Evolutionary conservation across 2,888 invertebrate genomes (phyloP).

Genomic region (Onthophagus sagittarius): DNA sequence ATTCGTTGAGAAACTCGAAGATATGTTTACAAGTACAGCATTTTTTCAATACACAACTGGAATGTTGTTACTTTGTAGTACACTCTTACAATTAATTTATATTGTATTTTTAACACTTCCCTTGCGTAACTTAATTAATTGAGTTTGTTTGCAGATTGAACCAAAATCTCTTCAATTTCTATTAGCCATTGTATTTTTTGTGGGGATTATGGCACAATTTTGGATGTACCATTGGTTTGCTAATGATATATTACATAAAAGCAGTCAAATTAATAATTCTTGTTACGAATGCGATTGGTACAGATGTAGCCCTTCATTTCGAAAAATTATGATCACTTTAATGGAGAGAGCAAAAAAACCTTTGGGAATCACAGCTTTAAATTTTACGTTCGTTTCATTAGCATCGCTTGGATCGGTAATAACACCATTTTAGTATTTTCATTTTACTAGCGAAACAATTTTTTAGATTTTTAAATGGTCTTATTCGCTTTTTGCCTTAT

Average conservation of each 20-base stretch:
- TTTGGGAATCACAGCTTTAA: conserved; percentile 17
- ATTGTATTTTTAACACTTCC: conserved; percentile 7
- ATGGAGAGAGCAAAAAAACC: conserved; percentile 29
- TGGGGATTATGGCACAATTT: conserved; percentile 20
- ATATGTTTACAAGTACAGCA: conserved; percentile 17
- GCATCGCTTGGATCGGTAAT: conserved; percentile 17
- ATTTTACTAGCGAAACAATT: not conserved
- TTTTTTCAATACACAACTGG: conserved; percentile 24
- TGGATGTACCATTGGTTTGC: conserved; percentile 28
- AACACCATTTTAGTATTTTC: not conserved
- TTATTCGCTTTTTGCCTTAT: conserved; percentile 17
- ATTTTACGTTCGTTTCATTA: conserved; percentile 18
- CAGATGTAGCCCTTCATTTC: conserved; percentile 13
- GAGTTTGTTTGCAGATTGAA: not conserved
- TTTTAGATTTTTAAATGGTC: conserved; percentile 19
- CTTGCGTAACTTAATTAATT: not conserved
- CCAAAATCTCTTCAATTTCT: conserved; percentile 7
- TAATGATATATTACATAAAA: conserved; percentile 28
- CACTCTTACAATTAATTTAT: conserved; percentile 23
- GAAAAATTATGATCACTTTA: conserved; percentile 24
- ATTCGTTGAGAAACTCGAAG: conserved; percentile 15
- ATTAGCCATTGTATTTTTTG: conserved; percentile 10
- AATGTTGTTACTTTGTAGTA: conserved; percentile 24
- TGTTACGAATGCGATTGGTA: conserved; percentile 27
- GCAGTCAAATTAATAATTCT: conserved; percentile 23